A percentile compares a stretch with the other conserved stretches of the same genome.
Evolutionary conservation across 2,888 invertebrate genomes (phyloP).

Genomic region (Endomychus coccineus): DNA sequence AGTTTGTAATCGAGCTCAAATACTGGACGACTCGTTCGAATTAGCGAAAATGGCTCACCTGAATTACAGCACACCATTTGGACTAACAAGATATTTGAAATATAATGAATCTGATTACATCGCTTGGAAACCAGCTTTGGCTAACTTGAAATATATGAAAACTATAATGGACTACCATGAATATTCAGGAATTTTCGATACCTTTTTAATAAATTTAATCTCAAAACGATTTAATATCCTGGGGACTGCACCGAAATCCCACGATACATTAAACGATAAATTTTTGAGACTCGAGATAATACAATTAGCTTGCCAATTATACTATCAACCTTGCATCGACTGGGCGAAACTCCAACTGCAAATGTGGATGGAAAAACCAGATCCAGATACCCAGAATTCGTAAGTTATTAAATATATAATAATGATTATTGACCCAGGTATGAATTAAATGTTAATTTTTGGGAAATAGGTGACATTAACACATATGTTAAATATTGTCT

Average conservation of each 20-base stretch:
- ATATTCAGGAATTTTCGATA: constrained; percentile 45
- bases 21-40: constrained; percentile 67
- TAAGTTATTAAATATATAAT: constrained; percentile 26
- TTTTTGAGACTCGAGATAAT: constrained; percentile 52
- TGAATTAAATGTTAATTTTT: no score
- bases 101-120: constrained; percentile 55
- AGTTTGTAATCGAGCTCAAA: constrained; percentile 57
- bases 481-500: no score
- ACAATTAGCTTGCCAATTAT: constrained; percentile 53
- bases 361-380: constrained; percentile 34
- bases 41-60: constrained; percentile 53
- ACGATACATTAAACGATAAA: constrained; percentile 51
- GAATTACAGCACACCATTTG: constrained; percentile 54
- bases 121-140: constrained; percentile 59
- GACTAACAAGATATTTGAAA: constrained; percentile 57
- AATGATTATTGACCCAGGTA: no score
- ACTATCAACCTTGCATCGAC: constrained; percentile 48
- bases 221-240: constrained; percentile 42
- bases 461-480: no score
- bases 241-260: constrained; percentile 47
- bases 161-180: constrained; percentile 46
- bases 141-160: constrained; percentile 49
- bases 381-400: constrained; percentile 38
- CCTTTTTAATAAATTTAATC: constrained; percentile 31
- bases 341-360: constrained; percentile 48